A percentile compares a stretch with the other conserved stretches of the same genome.
These are phyloP conservation scores for Aphaenogaster rudis DNA, from an alignment of 1,140 invertebrate species.

Conservation along the genomic window DNA sequence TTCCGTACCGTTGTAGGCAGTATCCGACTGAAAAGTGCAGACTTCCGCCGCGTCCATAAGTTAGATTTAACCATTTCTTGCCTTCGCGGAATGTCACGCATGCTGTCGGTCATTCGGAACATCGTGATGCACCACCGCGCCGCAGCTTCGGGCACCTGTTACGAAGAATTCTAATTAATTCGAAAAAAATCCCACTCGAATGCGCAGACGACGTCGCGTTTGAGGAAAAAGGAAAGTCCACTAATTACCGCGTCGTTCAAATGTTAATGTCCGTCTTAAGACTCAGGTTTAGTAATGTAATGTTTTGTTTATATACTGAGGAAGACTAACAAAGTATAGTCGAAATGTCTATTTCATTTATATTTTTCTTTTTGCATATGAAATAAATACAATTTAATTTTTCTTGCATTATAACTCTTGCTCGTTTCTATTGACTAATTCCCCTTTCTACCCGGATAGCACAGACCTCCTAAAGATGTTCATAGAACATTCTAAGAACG, in stretches of 20 bases:
- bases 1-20: conserved; percentile 45
- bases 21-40: conserved; percentile 30
- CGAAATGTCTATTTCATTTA: no score
- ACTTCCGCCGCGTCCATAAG: conserved; percentile 62
- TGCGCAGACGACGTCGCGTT: background rate
- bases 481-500: no score
- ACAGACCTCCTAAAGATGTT: no score
- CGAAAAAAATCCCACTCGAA: conserved; percentile 12
- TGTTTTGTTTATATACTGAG: no score
- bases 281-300: background rate
- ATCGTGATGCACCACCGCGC: conserved; percentile 22
- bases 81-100: conserved; percentile 72
- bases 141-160: background rate
- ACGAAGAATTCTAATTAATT: conserved; percentile 38
- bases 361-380: no score
- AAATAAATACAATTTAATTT: no score
- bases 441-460: no score
- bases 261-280: background rate
- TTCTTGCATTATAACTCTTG: no score
- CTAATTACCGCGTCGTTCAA: conserved; percentile 3
- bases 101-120: conserved; percentile 38
- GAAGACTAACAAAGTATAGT: no score
- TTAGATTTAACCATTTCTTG: conserved; percentile 67
- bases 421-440: no score
- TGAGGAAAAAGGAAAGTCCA: background rate